Evolutionary conservation across 2,797 vertebrate species (phyloP), one percentile per base, ranked within the genome.

Genomic region (Betta splendens): DNA sequence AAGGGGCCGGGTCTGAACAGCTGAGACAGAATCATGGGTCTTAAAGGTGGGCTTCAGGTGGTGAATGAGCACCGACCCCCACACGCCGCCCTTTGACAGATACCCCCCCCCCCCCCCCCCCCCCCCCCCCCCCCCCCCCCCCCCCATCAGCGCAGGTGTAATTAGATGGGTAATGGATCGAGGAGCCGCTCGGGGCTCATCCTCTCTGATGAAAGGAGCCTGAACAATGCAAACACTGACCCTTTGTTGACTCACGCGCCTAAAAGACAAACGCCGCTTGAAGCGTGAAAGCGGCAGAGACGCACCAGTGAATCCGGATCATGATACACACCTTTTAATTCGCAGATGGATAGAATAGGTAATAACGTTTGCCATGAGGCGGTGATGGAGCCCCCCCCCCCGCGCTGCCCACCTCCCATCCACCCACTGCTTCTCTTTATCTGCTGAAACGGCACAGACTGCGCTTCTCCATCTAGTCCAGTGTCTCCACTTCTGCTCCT

Each of bases 131-230:
- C n/a, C n/a, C n/a, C 61, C 18, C 58, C 68, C 74, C 72, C 58
- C 74, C 81, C 85, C 86, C 77, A 85, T 88, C 71, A 76, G 69
- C 49, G 5, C 33, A 73, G 74, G 69, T 86, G 69, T 81, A 91
- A 91, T 92, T 88, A 90, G 83, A 83, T 77, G 72, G 66, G 69
- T 76, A 81, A 87, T 82, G 69, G 79, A 73, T 80, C 85, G 70
- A 42, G 58, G 49, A 79, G 64, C 64, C 50, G 81, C 70, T 61
- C 70, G 6, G 52, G 70, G 64, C 74, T 74, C 66, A 73, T 83
- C 69, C 11, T 61, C 81, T 61, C 69, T 72, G 64, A 80, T 79
- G 77, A 86, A 70, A 65, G 46, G 69, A 80, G 60, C 80, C 79
- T 65, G 75, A 74, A 77, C 58, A 72, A 77, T 83, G 71, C 76